A percentile compares a stretch with the other conserved stretches of the same genome.
Conservation (phyloP, 2,797 vertebrate species). For the Sphenodon punctatus region DNA sequence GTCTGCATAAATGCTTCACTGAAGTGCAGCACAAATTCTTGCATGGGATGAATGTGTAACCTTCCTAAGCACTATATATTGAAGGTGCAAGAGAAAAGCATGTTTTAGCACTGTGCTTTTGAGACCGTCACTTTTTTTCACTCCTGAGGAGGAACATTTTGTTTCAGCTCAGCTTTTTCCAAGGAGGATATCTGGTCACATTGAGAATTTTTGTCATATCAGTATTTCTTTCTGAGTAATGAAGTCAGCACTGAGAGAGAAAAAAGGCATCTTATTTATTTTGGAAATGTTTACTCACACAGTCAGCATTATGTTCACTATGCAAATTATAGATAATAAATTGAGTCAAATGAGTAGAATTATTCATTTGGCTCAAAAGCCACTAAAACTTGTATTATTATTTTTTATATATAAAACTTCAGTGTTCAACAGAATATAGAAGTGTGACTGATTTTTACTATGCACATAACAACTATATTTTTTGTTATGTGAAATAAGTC, state of each 20-base stretch:
- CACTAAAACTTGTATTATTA: too few species aligned
- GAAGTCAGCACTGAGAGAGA: background rate
- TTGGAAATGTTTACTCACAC: background rate
- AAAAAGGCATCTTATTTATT: background rate
- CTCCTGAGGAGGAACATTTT: background rate
- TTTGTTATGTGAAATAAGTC: background rate
- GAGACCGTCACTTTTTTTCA: too few species aligned
- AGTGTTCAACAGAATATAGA: too few species aligned
- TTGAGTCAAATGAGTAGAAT: background rate
- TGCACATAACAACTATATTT: background rate
- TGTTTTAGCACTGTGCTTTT: background rate
- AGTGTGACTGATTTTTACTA: background rate
- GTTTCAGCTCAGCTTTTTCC: background rate
- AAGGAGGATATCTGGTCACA: background rate
- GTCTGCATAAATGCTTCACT: background rate
- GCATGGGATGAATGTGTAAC: background rate
- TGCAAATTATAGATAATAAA: background rate
- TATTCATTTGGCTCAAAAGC: background rate
- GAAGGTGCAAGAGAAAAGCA: background rate
- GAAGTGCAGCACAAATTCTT: background rate
- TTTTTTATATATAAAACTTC: too few species aligned
- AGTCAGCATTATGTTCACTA: background rate
- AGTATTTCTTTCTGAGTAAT: background rate
- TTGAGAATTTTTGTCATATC: background rate
- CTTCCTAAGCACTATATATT: background rate